Evolutionary conservation across 1,140 invertebrate genomes (phyloP), one percentile per base, ranked within the genome.

Genomic region (Drosophila persimilis): DNA sequence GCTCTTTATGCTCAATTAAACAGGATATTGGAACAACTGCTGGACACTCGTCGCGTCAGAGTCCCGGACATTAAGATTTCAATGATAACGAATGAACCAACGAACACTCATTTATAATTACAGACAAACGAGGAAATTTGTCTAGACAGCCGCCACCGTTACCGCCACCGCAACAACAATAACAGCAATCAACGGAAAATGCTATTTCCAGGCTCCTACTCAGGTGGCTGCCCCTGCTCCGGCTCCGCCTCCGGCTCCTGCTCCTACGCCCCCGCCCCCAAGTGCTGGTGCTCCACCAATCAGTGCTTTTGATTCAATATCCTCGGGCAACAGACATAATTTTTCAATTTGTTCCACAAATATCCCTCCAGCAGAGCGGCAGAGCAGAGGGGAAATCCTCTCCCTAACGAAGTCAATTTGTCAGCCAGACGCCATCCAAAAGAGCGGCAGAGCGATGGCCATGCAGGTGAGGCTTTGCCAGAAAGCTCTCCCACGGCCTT

Each of bases 361-460:
- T 77, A 86, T 74, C 66, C 74, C 67, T 39, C 35, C 35, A 39
- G 35, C 35, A 39, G 11, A 13, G 35, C 22, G 48, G 31, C 47
- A 41, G 20, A 20, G 20, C 20, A 20, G 20, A 20, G 48, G 35
- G 51, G 31, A 72, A 60, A 59, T 48, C 39, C 31, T 72, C 60
- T 39, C 35, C 11, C 73, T 81, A 86, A 86, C 81, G 74, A 88
- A 88, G 65, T 78, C 81, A 81, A 86, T 85, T 85, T 85, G 81
- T 85, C 81, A 85, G 66, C 73, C 81, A 64, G 60, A 64, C 75
- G 60, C 58, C 48, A 58, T 35, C 24, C 57, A 35, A 45, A 35
- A 26, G 15, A 54, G 20, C 6, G 29, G n/a, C 7, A 62, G 52
- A 35, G 35, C 44, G 31, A 56, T 52, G 41, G 41, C 47, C 43